Percentiles rank a stretch among this genome's conserved stretches.
These are phyloP conservation scores for Calliphora vicina DNA, from an alignment of 1,140 invertebrate genomes.

Conservation along the genomic window DNA sequence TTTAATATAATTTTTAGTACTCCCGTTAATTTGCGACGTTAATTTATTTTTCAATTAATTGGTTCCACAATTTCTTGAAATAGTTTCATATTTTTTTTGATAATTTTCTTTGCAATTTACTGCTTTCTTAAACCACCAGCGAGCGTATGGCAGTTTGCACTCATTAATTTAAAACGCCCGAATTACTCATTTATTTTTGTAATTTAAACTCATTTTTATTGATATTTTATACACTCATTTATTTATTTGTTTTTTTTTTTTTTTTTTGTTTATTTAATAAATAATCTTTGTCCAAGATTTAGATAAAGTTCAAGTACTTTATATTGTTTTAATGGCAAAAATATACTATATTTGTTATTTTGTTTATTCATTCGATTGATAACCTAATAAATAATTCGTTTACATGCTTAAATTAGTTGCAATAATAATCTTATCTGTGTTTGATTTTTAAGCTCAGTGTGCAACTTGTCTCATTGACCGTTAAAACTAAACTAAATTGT, in stretches of 20 bases:
- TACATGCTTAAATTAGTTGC: neutral
- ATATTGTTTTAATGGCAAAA: neutral
- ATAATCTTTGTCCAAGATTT: neutral
- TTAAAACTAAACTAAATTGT: neutral
- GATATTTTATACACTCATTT: neutral
- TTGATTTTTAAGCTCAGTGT: neutral
- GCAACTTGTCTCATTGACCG: neutral
- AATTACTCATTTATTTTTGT: neutral
- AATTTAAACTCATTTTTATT: neutral
- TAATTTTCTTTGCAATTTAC: neutral
- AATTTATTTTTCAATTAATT: neutral
- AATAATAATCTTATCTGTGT: neutral
- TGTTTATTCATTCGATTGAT: neutral
- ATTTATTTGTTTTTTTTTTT: neutral
- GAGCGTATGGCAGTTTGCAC: neutral
- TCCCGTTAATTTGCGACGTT: neutral
- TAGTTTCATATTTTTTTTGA: neutral
- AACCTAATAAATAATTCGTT: neutral
- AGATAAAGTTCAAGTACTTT: slow-evolving; percentile 2
- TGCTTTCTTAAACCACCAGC: neutral
- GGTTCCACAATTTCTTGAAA: neutral
- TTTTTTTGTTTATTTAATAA: neutral
- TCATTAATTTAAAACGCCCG: neutral
- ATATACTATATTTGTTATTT: neutral
- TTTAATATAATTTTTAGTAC: neutral